These are phyloP conservation scores for Alaudala cheleensis DNA, from an alignment of 2,113 vertebrate genomes.

Conservation along the genomic window DNA sequence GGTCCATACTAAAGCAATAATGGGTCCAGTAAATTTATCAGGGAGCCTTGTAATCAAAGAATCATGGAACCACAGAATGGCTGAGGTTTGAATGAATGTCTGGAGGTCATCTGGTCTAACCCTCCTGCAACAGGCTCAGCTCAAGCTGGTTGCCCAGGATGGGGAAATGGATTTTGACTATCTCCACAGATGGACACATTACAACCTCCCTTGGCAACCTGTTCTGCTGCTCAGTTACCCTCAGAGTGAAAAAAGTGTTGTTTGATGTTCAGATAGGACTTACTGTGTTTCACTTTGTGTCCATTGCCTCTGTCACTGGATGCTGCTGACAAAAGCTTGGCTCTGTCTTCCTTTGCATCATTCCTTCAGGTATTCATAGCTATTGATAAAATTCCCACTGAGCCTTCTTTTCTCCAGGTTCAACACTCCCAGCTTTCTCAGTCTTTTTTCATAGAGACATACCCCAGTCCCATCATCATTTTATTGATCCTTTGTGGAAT, in stretches of 20 bases:
- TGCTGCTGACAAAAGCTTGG: not conserved
- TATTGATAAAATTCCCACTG: not conserved
- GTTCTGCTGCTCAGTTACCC: rapidly evolving
- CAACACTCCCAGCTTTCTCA: not conserved
- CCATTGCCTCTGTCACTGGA: not conserved
- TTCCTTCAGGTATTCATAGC: not conserved
- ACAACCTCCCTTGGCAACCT: not conserved
- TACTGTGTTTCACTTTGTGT: not conserved
- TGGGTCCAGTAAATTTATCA: not conserved
- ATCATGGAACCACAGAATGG: not conserved
- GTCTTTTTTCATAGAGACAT: not conserved
- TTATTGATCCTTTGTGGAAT: not conserved
- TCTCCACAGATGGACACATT: not conserved
- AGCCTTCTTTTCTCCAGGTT: not conserved
- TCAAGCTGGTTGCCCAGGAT: rapidly evolving
- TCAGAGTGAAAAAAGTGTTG: not conserved
- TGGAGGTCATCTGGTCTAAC: not conserved
- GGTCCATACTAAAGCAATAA: not conserved
- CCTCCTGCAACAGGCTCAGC: not conserved
- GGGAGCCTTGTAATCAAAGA: not conserved
- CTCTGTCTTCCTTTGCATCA: not conserved
- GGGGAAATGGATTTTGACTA: not conserved
- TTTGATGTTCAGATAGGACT: not conserved
- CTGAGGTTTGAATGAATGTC: not conserved
- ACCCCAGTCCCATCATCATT: not conserved